Base-by-base conservation (phyloP, 2,113 vertebrate genomes). In the Synodontis membranacea region DNA sequence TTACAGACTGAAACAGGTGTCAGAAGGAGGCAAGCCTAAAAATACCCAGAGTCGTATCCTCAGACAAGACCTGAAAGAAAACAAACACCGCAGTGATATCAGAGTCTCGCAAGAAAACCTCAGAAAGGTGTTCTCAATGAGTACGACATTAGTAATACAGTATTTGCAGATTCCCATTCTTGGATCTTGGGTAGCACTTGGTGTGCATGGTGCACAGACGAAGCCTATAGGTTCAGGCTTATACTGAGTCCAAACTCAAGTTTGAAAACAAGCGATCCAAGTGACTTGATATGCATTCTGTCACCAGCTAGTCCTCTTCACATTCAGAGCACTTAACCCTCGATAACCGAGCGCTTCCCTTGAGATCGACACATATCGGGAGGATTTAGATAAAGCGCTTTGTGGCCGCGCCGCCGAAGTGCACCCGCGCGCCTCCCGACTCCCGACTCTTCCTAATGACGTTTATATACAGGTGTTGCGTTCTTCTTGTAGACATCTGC, bases 1-100 rank as follows among this genome's bases (percentile, higher is more conserved):
- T 96, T 96, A 97, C 89, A 94, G 95, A 96, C 93, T 90, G 94
- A 81, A 92, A 94, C 97, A 98, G 97, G 96, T 98, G 97, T 93
- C 90, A 58, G 92, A 91, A 93, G 91, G 93, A 93, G 93, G 89
- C 89, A 64, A 44, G 72, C 72, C 96, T 97, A 98, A 96, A 97
- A 96, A 97, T 97, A 98, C 88, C 82, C 82, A 48, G 89, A 92
- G 92, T 94, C 95, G 94, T 91, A 94, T 92, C 92, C 93, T 85
- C 60, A 89, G 89, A 84, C 0, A 87, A 88, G 86, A 78, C 70
- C 91, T 92, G 84, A 84, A 88, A 48, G 72, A 86, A 58, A 88
- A 86, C 21, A 86, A 80, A 80, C 39, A 85, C 37, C 54, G 62
- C 28, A 5, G 81, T 50, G 42, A 54, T 0, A 39, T 83, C 31